Evolutionary conservation across 2,797 vertebrate genomes (phyloP).

Genomic region (Rachycentron canadum): DNA sequence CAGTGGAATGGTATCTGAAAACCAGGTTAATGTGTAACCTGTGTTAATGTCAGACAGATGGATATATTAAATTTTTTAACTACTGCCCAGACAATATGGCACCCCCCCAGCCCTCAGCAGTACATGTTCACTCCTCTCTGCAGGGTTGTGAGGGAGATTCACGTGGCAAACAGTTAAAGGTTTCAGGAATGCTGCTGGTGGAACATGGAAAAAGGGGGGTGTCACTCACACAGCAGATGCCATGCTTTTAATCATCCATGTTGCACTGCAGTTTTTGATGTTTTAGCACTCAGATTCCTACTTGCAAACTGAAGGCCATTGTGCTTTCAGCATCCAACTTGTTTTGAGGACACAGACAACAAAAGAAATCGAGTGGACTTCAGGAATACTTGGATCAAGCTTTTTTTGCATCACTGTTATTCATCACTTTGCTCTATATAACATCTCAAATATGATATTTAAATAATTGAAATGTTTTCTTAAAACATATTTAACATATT

Average conservation of each 20-base stretch:
- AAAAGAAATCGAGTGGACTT: neutral
- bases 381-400: too few species aligned
- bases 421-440: too few species aligned
- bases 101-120: neutral
- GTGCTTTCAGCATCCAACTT: conserved; percentile 14
- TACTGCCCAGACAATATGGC: conserved; percentile 22
- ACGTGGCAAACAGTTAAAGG: conserved; percentile 56
- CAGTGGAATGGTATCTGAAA: conserved; percentile 19
- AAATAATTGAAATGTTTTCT: too few species aligned
- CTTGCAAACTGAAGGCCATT: conserved; percentile 2
- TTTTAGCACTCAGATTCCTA: conserved; percentile 37
- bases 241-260: conserved; percentile 55
- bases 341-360: neutral
- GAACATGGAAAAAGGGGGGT: conserved; percentile 54
- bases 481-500: too few species aligned
- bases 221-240: conserved; percentile 61
- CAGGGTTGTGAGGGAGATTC: conserved; percentile 41
- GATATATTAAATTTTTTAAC: conserved; percentile 13
- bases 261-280: conserved; percentile 41
- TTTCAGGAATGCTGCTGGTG: conserved; percentile 69
- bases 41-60: conserved; percentile 33
- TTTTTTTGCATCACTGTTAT: too few species aligned
- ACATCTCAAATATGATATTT: too few species aligned
- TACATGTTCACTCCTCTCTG: conserved; percentile 22
- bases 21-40: conserved; percentile 46